Percentiles rank a stretch among this genome's conserved stretches.
These are phyloP conservation scores for Noctua pronuba DNA, from an alignment of 2,888 invertebrate species.

Conservation along the genomic window DNA sequence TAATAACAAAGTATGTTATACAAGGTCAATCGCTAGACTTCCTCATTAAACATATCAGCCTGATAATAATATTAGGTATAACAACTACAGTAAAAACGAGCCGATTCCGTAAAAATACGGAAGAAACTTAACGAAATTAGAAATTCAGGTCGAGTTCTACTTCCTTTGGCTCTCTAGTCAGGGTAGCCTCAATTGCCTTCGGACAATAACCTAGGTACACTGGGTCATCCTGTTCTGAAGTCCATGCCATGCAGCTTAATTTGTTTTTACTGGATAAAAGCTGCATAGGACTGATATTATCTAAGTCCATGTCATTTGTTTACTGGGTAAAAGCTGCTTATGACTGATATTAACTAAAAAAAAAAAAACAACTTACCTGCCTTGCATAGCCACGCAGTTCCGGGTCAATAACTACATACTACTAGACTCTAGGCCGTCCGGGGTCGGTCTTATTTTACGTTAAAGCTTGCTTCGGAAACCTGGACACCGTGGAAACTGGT, in stretches of 20 bases:
- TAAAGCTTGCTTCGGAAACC: not conserved
- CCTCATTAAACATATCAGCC: constrained; percentile 25
- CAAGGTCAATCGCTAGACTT: constrained; percentile 30
- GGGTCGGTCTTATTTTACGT: not conserved
- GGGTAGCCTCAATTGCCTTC: not conserved
- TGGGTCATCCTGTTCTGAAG: not conserved
- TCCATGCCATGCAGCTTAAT: not conserved
- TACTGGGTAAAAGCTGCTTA: too few relatives aligned
- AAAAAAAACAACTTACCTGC: not conserved
- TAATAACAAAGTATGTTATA: not conserved
- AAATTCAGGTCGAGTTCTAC: not conserved
- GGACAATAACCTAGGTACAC: not conserved
- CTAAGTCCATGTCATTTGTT: not conserved
- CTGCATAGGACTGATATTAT: not conserved
- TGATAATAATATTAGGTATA: constrained; percentile 13
- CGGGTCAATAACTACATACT: not conserved
- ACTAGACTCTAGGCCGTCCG: not conserved
- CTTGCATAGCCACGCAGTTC: not conserved
- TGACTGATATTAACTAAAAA: too few relatives aligned
- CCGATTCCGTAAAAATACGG: too few relatives aligned
- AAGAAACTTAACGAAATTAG: not conserved
- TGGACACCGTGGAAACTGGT: not conserved
- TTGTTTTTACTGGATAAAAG: not conserved
- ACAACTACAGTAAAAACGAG: too few relatives aligned
- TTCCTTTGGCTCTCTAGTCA: not conserved